These are phyloP conservation scores for Siniperca chuatsi DNA, from an alignment of 2,113 vertebrate genomes.

Conservation along the genomic window DNA sequence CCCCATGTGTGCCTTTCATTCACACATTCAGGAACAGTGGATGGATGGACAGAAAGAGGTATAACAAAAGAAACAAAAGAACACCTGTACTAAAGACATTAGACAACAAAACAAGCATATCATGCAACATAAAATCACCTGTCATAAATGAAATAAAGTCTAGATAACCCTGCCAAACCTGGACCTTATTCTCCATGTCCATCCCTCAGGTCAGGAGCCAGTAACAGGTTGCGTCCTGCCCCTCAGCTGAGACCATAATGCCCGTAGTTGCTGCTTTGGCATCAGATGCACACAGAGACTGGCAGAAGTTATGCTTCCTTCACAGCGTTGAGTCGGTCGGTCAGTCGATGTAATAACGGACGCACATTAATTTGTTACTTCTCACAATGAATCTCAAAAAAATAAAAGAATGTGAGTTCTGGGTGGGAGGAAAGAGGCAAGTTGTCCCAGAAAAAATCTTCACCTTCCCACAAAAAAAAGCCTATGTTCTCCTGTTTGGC, in stretches of 20 bases:
- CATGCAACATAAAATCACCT: conserved; percentile 56
- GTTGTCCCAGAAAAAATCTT: conserved; percentile 16
- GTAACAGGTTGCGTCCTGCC: conserved; percentile 15
- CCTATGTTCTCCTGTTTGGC: conserved; percentile 55
- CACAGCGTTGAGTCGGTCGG: conserved; percentile 77
- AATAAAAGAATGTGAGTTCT: conserved; percentile 34
- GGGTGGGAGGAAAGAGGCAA: conserved; percentile 1
- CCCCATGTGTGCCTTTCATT: conserved; percentile 11
- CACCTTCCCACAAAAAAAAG: not conserved
- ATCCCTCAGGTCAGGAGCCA: conserved; percentile 34
- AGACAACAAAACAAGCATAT: conserved; percentile 41
- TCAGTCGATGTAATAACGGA: conserved; percentile 58
- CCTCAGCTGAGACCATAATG: conserved; percentile 72
- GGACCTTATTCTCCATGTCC: conserved; percentile 18
- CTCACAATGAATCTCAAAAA: conserved; percentile 10
- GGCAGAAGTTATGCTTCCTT: conserved; percentile 68
- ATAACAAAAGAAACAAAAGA: conserved; percentile 32
- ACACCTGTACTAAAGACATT: conserved; percentile 17
- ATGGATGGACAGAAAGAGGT: conserved; percentile 61
- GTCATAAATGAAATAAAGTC: conserved; percentile 55
- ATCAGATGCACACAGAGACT: conserved; percentile 53
- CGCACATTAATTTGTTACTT: conserved; percentile 29
- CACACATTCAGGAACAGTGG: conserved; percentile 21
- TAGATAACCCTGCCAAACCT: conserved; percentile 25
- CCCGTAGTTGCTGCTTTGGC: conserved; percentile 70